Evolutionary conservation across 2,113 vertebrate genomes (phyloP).

Genomic region (Empidonax traillii): DNA sequence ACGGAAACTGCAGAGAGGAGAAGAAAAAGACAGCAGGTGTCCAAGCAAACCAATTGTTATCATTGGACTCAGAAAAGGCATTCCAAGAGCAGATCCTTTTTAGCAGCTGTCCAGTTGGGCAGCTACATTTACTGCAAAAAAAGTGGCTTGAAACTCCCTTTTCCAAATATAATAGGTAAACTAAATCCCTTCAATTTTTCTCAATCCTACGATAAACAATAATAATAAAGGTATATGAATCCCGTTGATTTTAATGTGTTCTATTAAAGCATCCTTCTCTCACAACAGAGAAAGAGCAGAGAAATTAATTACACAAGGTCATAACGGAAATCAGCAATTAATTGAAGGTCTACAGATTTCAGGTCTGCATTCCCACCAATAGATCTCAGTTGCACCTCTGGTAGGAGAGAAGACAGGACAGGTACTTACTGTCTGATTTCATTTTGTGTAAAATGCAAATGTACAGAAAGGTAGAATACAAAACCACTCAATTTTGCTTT

Average conservation of each 20-base stretch:
- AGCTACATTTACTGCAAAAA: background rate
- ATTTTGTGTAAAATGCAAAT: background rate
- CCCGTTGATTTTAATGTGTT: background rate
- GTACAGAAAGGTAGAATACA: background rate
- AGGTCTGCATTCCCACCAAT: background rate
- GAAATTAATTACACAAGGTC: background rate
- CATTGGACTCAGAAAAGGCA: background rate
- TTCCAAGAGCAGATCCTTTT: background rate
- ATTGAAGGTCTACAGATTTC: background rate
- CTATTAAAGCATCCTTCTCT: background rate
- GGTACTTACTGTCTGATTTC: background rate
- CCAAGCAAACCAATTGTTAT: background rate
- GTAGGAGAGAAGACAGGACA: background rate
- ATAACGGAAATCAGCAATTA: background rate
- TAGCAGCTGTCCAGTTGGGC: background rate
- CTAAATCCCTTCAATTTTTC: background rate
- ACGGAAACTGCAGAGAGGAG: background rate
- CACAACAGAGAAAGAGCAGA: background rate
- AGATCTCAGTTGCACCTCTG: background rate
- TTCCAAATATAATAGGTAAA: background rate
- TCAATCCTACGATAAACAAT: background rate
- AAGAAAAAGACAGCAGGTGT: conserved; percentile 35
- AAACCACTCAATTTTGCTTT: background rate
- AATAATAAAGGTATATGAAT: background rate
- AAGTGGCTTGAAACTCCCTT: background rate